Percentiles rank a stretch among this genome's conserved stretches.
phyloP scores from a whole-genome alignment of 2,797 vertebrate genomes.

The Valencia hispanica region DNA sequence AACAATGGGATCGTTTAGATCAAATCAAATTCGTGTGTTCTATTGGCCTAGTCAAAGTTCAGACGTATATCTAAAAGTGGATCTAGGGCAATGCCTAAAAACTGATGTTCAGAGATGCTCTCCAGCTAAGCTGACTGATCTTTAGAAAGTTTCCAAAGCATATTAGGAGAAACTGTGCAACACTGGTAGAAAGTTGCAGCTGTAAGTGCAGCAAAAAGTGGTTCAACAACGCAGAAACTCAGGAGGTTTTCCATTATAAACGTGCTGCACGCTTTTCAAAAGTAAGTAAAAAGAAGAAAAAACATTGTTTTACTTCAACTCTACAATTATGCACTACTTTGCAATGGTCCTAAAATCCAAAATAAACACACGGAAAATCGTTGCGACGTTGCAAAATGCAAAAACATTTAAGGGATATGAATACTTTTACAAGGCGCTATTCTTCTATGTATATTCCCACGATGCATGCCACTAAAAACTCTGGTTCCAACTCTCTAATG shows the following conservation, averaged over 20 bases:
- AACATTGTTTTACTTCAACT: neutral
- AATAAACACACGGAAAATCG: neutral
- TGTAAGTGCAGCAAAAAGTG: too few relatives aligned
- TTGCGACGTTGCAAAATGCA: neutral
- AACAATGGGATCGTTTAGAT: too few relatives aligned
- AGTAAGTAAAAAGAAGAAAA: neutral
- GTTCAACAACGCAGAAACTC: too few relatives aligned
- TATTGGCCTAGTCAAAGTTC: too few relatives aligned
- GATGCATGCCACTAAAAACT: neutral
- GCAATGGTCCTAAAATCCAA: neutral
- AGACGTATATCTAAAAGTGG: too few relatives aligned
- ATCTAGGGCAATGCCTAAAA: too few relatives aligned
- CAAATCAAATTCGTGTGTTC: too few relatives aligned
- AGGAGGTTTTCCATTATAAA: too few relatives aligned
- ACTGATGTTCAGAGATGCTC: neutral
- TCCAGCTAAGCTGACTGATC: neutral
- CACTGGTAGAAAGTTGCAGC: neutral
- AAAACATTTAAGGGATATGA: neutral
- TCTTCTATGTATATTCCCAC: neutral
- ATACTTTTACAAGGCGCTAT: neutral
- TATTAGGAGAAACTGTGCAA: neutral
- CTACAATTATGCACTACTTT: neutral
- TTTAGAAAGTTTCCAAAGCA: neutral
- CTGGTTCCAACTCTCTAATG: constrained; percentile 64
- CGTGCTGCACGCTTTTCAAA: too few relatives aligned